These are phyloP conservation scores for Callithrix jacchus DNA, from an alignment of 2,113 vertebrate species.

Conservation along the genomic window DNA sequence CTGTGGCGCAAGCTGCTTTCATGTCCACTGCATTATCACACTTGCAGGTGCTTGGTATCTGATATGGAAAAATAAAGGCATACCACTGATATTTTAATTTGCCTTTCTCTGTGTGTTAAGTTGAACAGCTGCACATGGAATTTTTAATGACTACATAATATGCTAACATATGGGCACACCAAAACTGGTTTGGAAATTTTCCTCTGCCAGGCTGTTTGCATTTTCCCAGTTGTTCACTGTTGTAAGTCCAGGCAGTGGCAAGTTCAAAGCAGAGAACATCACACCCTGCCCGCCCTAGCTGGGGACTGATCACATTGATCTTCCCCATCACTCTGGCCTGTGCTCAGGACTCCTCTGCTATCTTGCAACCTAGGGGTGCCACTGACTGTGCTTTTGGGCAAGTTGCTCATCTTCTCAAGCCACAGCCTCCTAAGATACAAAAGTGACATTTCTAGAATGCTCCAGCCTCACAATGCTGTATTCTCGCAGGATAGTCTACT, in stretches of 20 bases:
- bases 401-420: neutral
- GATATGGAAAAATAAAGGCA: neutral
- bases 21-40: neutral
- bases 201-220: neutral
- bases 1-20: neutral
- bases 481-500: neutral
- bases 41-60: neutral
- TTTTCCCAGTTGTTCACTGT: neutral
- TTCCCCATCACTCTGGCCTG: neutral
- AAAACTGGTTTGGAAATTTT: neutral
- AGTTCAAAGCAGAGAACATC: neutral
- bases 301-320: rapidly evolving
- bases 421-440: neutral
- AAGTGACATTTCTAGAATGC: neutral
- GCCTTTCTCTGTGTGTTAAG: neutral
- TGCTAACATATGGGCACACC: neutral
- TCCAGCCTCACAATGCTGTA: neutral
- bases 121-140: neutral
- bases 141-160: neutral
- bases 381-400: neutral
- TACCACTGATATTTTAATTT: neutral
- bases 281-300: rapidly evolving
- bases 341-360: neutral
- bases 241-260: neutral
- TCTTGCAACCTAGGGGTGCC: neutral